Percentiles rank a stretch among this genome's conserved stretches.
phyloP scores from a whole-genome alignment of 2,113 vertebrate genomes.

The Zapus hudsonius region DNA sequence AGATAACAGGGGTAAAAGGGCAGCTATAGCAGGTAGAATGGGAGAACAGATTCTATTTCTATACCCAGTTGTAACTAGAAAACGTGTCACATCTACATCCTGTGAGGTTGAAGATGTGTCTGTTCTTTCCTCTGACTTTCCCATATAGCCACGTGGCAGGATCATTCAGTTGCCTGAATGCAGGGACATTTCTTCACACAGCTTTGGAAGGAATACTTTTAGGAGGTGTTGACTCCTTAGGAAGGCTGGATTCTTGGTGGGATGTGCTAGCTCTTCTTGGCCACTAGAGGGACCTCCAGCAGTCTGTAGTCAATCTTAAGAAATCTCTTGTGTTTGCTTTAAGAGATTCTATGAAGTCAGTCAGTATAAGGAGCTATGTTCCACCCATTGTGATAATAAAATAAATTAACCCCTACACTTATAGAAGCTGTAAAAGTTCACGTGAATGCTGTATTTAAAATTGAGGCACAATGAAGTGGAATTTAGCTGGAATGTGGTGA shows the following conservation, averaged over 20 bases:
- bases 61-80: not conserved
- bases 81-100: not conserved
- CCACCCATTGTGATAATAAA: not conserved
- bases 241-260: not conserved
- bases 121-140: not conserved
- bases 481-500: constrained; percentile 2
- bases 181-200: not conserved
- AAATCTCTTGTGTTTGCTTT: not conserved
- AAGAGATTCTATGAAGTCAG: not conserved
- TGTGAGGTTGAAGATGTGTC: not conserved
- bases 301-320: not conserved
- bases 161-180: not conserved
- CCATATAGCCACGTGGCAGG: accelerated
- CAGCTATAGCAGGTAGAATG: no score
- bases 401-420: not conserved
- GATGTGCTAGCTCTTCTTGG: not conserved
- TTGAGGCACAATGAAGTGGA: not conserved
- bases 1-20: not conserved
- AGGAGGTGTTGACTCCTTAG: not conserved
- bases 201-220: not conserved
- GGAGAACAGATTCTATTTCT: not conserved
- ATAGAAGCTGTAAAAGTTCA: constrained; percentile 12
- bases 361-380: not conserved
- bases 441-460: constrained; percentile 25
- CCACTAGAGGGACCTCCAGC: constrained; percentile 44